Evolutionary conservation across 2,113 vertebrate genomes (phyloP), one percentile per base, ranked within the genome.

Genomic region (Galeopterus variegatus): DNA sequence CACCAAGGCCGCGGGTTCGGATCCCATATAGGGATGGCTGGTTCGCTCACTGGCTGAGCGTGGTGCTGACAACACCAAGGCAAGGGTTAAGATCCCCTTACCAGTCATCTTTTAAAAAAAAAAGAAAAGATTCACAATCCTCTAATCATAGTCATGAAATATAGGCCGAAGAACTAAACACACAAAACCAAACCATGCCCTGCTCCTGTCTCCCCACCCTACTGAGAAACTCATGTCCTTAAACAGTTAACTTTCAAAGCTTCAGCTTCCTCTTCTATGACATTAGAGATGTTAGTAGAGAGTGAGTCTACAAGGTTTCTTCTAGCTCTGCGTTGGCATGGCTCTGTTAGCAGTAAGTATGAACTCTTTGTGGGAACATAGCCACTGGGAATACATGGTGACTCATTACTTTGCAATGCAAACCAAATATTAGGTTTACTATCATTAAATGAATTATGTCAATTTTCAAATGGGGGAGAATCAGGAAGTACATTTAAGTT

Each of bases 401-500:
- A 86, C 26, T 13, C 2, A 10, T 80, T 73, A 48, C 6, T 94
- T 96, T 28, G 18, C 10, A 87, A 24, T 87, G 33, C 15, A 69
- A 93, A 77, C 19, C 50, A 52, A 41, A 41, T 4, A 41, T 41
- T 11, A 79, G 58, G 4, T 21, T 94, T 84, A 52, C 12, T 64
- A 54, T 64, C n/a, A 86, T 62, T 82, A 81, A 75, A 75, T 60
- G 6, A 82, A 62, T 65, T 75, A 18, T 45, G 52, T 5, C 56
- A 76, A 14, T 95, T 94, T 92, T 72, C 60, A 91, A 89, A 64
- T 64, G 26, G 24, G 45, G 41, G 14, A 24, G 70, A 75, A 41
- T 88, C 45, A 86, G 33, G 73, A 95, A 94, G 45, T 95, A 93
- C 12, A 72, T 84, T 94, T 89, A 77, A 88, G 19, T 73, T 89